Base-by-base conservation (phyloP, 2,888 invertebrate genomes). In the Leptopilina syphax region DNA sequence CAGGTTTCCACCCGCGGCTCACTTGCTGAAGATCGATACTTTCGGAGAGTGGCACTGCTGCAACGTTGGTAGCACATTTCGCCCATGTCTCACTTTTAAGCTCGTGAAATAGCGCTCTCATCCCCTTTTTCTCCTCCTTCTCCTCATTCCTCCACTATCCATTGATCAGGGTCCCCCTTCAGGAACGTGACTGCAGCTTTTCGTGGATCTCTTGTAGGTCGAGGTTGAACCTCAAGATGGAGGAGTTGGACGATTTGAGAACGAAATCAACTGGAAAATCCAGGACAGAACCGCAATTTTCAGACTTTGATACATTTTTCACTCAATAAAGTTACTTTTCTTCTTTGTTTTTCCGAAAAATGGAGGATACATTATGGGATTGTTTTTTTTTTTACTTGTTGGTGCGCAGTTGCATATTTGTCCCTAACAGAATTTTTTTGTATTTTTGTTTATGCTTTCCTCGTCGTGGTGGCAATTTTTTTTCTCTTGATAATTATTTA, bases 1-100 rank as follows among this genome's bases (percentile, higher is more conserved):
- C 18, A 18, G 5, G n/a, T 60, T 12, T 60, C 60, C 44, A 44
- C 44, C 44, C 44, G 44, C 44, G 44, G 8, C 44, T 44, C 44
- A 7, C 44, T 44, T 44, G 44, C 18, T 60, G 67, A 57, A 54
- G 79, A 83, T 81, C 82, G 83, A 83, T 83, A 81, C 81, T 79
- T 80, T 79, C 8, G 77, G 80, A 81, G 81, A 81, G 83, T 79
- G 83, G 80, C 65, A 80, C 81, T 81, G 77, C 80, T 80, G 79
- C 82, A 79, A 80, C 73, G 60, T 60, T 77, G 44, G 80, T 76
- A 80, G 81, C 83, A 80, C 76, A 68, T 83, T 83, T 83, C 80
- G 79, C 83, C 81, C 79, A 80, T 79, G 79, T 83, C 83, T 81
- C 79, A 83, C 80, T 83, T 83, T 83, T 81, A 83, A 83, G 80